phyloP scores from a whole-genome alignment of 2,113 vertebrate genomes.

The Charadrius vociferus region DNA sequence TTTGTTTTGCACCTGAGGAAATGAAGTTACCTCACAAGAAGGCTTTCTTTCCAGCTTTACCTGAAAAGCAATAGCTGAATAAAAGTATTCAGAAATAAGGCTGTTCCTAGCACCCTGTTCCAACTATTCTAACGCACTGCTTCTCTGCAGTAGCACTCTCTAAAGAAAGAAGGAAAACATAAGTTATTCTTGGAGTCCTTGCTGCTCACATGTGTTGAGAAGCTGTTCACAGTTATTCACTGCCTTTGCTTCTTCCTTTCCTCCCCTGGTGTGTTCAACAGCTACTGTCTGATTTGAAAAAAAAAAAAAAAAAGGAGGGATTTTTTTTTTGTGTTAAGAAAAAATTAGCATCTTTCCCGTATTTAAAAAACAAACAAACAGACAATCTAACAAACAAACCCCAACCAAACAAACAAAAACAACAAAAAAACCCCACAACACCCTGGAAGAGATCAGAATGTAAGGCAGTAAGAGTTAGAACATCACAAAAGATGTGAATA shows the following conservation, averaged over 20 bases:
- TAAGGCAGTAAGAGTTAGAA: not conserved
- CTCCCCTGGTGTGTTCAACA: not conserved
- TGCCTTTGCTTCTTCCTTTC: not conserved
- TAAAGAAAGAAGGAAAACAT: not conserved
- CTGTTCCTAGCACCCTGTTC: not conserved
- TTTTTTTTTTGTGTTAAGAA: not conserved
- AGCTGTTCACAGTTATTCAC: not conserved
- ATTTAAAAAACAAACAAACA: not conserved
- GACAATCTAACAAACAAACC: not conserved
- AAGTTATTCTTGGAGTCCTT: not conserved
- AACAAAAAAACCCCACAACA: not conserved
- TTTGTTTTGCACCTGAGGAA: not conserved
- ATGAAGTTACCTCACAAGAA: not conserved
- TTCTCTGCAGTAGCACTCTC: not conserved
- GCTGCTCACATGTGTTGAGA: not conserved
- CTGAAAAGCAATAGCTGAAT: not conserved
- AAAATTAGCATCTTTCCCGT: not conserved
- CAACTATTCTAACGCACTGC: not conserved
- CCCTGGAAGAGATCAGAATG: not conserved
- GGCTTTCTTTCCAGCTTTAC: not conserved
- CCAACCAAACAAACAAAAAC: not conserved
- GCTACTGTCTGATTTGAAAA: not conserved
- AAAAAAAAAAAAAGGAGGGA: not conserved
- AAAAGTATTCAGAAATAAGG: not conserved
- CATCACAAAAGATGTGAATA: not conserved